A percentile compares a stretch with the other conserved stretches of the same genome.
Conservation (phyloP, 2,888 invertebrate species). For the Caprella mutica region DNA sequence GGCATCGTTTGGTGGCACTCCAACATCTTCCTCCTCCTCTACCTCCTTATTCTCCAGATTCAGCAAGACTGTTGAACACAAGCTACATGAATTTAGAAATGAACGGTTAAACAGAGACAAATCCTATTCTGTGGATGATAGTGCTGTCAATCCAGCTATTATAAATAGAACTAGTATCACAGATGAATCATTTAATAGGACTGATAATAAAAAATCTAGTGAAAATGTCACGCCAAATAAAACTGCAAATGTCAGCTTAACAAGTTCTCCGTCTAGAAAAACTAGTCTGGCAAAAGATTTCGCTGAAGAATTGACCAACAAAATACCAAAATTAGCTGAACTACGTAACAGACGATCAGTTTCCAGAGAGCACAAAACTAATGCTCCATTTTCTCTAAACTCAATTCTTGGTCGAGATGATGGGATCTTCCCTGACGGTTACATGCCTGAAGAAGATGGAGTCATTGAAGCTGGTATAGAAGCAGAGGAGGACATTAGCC, state of each 20-base stretch:
- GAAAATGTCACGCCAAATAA: not conserved
- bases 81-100: constrained; percentile 55
- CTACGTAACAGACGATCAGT: too few relatives aligned
- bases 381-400: constrained; percentile 15
- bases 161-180: too few relatives aligned
- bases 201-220: not conserved
- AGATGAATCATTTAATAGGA: too few relatives aligned
- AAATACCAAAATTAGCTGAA: constrained; percentile 20
- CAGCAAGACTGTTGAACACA: constrained; percentile 65
- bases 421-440: constrained; percentile 16
- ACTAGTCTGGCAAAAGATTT: constrained; percentile 24
- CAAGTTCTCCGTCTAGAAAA: constrained; percentile 23
- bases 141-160: not conserved
- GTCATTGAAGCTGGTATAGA: constrained; percentile 9
- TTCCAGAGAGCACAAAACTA: too few relatives aligned
- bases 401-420: constrained; percentile 26
- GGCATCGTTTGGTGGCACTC: too few relatives aligned
- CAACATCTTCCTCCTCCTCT: too few relatives aligned
- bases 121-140: constrained; percentile 11
- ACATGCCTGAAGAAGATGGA: constrained; percentile 15
- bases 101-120: constrained; percentile 42
- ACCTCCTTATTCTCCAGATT: constrained; percentile 40
- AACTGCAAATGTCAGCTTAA: not conserved
- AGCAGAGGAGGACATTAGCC: not conserved
- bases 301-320: constrained; percentile 24